These are phyloP conservation scores for Synanthedon vespiformis DNA, from an alignment of 2,888 invertebrate species.

Conservation along the genomic window DNA sequence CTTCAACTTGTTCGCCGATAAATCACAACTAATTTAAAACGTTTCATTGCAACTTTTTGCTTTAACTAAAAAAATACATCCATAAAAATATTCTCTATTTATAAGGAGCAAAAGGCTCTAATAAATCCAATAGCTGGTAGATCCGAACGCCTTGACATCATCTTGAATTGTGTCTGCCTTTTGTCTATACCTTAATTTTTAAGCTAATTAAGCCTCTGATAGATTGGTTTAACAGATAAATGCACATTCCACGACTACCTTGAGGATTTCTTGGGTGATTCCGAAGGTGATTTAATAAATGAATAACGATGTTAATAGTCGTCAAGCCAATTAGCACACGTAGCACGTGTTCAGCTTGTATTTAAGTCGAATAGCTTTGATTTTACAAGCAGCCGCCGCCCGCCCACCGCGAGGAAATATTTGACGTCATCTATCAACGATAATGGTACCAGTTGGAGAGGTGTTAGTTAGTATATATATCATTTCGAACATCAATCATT, in stretches of 20 bases:
- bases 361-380: neutral
- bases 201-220: too few relatives aligned
- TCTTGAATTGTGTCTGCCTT: too few relatives aligned
- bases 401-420: constrained; percentile 6
- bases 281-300: neutral
- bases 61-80: too few relatives aligned
- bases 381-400: constrained; percentile 2
- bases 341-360: neutral
- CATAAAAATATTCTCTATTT: too few relatives aligned
- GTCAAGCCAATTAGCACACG: neutral
- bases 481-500: constrained; percentile 4
- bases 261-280: too few relatives aligned
- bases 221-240: too few relatives aligned
- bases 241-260: too few relatives aligned
- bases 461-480: constrained; percentile 4
- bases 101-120: too few relatives aligned
- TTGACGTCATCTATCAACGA: constrained; percentile 7
- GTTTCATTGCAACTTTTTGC: too few relatives aligned
- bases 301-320: neutral
- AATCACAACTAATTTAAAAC: constrained; percentile 2
- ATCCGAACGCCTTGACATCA: too few relatives aligned
- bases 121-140: too few relatives aligned
- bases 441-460: constrained; percentile 1
- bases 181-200: too few relatives aligned
- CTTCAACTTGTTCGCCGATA: constrained; percentile 1